Percentiles rank a stretch among this genome's conserved stretches.
Conservation (phyloP, 2,888 invertebrate genomes). For the Molanna angustata region DNA sequence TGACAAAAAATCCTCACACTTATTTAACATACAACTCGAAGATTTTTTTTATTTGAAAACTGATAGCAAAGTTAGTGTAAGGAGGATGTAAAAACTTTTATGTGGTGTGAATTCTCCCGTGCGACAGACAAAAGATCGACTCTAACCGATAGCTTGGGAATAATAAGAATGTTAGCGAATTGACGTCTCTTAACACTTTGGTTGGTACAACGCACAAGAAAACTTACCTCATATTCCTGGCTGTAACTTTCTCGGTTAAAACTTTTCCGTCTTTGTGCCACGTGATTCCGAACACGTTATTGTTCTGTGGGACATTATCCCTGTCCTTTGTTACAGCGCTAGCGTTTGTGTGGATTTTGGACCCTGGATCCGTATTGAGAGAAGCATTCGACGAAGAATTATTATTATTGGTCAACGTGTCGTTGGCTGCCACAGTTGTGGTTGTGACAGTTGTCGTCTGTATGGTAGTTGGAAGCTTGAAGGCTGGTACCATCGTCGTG, state of each 20-base stretch:
- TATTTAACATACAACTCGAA: no score
- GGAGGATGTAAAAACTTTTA: no score
- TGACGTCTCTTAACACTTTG: no score
- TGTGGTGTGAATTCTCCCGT: no score
- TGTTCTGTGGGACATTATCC: constrained; percentile 33
- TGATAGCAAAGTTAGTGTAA: no score
- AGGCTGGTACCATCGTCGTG: constrained; percentile 9
- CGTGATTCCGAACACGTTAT: constrained; percentile 49
- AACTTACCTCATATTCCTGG: constrained; percentile 50
- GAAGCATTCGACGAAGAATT: neutral
- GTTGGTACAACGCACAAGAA: no score
- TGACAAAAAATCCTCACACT: no score
- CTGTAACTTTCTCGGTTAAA: constrained; percentile 45
- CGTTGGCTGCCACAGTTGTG: constrained; percentile 21
- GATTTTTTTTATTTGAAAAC: no score
- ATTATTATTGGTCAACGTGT: neutral
- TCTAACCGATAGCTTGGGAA: no score
- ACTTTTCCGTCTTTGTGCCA: constrained; percentile 54
- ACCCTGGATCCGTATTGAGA: neutral
- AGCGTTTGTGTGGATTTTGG: neutral
- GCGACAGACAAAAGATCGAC: no score
- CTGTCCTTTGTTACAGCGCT: constrained; percentile 10
- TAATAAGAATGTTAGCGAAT: no score
- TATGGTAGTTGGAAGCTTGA: constrained; percentile 36
- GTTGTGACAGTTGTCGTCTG: constrained; percentile 40